Base-by-base conservation (phyloP, 2,888 invertebrate genomes). In the Automeris io region DNA sequence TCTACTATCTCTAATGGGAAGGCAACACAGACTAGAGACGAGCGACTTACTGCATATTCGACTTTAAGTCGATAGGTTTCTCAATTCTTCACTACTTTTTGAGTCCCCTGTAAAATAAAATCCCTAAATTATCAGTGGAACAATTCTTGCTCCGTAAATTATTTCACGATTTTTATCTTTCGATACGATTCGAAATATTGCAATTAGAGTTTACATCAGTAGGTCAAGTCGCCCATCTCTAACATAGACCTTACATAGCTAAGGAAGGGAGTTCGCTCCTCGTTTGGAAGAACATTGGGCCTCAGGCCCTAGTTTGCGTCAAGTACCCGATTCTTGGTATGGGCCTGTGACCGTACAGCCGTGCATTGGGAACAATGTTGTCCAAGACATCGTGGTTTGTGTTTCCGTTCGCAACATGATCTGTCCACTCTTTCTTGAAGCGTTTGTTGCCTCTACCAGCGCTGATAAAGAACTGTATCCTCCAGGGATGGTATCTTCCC, bases 311-410 rank as follows among this genome's bases (percentile, higher is more conserved):
- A 70, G 67, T 66, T 68, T 64, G 60, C 71, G 87, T 87, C 87
- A 87, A 70, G 87, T 81, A 70, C 67, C 77, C 42, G 87, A 81
- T 64, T 93, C 93, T 74, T 93, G 93, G 81, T 94, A 95, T 43
- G 94, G 93, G 49, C 95, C 95, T 47, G 95, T 94, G 60, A 94
- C 93, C 75, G 93, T 92, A 85, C 95, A 95, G 32, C 93, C 93
- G 72, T 93, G 93, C 93, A 93, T 94, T 43, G 95, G 95, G 78
- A 94, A 94, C 66, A 94, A 87, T 48, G 94, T 95, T 40, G 94
- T 94, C 92, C 94, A 92, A 56, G 94, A 93, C 88, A 91, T 92
- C 35, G 94, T 94, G 40, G 94, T 93, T 68, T 91, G 88, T 35
- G 94, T 93, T 39, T 90, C 89, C 1, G 91, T 88, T 45, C 90